Conservation (phyloP, 2,888 invertebrate genomes). For the Stegana nigrithorax region DNA sequence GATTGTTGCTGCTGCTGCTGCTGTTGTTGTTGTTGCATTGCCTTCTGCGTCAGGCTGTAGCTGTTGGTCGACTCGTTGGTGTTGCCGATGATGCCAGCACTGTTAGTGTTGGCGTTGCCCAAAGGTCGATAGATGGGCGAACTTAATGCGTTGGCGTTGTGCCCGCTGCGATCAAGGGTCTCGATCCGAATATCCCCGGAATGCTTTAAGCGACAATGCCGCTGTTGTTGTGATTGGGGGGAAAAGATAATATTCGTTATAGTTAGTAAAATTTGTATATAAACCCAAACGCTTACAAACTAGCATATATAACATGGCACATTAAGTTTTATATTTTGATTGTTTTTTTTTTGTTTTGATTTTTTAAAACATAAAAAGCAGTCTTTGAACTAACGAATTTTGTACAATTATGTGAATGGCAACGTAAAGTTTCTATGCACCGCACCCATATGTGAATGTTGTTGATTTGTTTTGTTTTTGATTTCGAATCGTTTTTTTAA, state of each 20-base stretch:
- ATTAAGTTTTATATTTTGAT: too few species aligned
- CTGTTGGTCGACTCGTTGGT: conserved; percentile 31
- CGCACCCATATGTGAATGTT: too few species aligned
- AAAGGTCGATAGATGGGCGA: conserved; percentile 64
- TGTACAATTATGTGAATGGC: not conserved
- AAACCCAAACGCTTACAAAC: too few species aligned
- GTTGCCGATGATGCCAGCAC: conserved; percentile 40
- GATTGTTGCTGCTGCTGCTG: conserved; percentile 34
- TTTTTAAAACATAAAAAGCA: too few species aligned
- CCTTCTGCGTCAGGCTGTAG: conserved; percentile 39
- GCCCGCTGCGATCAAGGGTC: conserved; percentile 66
- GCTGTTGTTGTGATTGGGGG: conserved; percentile 68
- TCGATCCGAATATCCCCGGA: conserved; percentile 80
- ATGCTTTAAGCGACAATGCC: conserved; percentile 83
- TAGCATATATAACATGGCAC: too few species aligned
- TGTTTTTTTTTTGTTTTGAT: not conserved
- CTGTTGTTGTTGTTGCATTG: conserved; percentile 39
- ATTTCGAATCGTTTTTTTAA: too few species aligned
- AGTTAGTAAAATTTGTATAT: too few species aligned
- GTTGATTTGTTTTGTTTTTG: too few species aligned
- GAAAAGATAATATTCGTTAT: too few species aligned
- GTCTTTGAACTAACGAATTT: not conserved
- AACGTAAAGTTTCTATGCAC: too few species aligned
- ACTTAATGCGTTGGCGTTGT: conserved; percentile 16
- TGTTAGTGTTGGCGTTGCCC: conserved; percentile 48